A percentile compares a stretch with the other conserved stretches of the same genome.
Evolutionary conservation across 1,140 invertebrate genomes (phyloP).

Genomic region (Drosophila neocordata): DNA sequence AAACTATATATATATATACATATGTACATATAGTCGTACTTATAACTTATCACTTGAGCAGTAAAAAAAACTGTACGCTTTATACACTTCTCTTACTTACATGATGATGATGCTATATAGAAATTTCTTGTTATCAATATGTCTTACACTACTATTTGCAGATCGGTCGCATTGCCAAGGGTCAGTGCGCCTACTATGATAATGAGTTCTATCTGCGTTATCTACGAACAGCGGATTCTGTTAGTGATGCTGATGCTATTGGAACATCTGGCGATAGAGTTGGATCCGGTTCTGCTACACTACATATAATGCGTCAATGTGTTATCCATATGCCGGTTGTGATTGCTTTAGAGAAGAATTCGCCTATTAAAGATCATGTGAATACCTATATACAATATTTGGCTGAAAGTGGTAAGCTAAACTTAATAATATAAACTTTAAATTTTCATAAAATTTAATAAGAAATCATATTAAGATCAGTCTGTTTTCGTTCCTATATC

Average conservation of each 20-base stretch:
- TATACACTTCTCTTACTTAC: neutral
- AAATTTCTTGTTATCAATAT: conserved; percentile 3
- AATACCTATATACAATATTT: conserved; percentile 87
- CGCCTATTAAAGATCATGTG: conserved; percentile 88
- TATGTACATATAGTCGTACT: no score
- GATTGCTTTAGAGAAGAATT: conserved; percentile 91
- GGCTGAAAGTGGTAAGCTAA: conserved; percentile 86
- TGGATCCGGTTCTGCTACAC: conserved; percentile 83
- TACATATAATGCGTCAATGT: conserved; percentile 92
- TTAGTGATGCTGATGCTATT: conserved; percentile 52
- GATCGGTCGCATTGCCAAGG: conserved; percentile 86
- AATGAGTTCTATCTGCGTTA: conserved; percentile 89
- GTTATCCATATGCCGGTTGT: conserved; percentile 91
- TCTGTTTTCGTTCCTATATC: no score
- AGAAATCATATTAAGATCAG: no score
- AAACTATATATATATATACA: no score
- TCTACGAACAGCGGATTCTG: conserved; percentile 84
- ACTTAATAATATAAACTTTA: no score
- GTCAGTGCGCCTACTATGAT: conserved; percentile 90
- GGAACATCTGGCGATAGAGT: neutral
- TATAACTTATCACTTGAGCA: neutral
- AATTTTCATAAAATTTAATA: no score
- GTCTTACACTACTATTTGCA: conserved; percentile 20
- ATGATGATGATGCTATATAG: neutral
- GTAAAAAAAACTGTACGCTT: conserved; percentile 1